Evolutionary conservation across 2,113 vertebrate species (phyloP), one percentile per base, ranked within the genome.

Genomic region (Choloepus hoffmanni): DNA sequence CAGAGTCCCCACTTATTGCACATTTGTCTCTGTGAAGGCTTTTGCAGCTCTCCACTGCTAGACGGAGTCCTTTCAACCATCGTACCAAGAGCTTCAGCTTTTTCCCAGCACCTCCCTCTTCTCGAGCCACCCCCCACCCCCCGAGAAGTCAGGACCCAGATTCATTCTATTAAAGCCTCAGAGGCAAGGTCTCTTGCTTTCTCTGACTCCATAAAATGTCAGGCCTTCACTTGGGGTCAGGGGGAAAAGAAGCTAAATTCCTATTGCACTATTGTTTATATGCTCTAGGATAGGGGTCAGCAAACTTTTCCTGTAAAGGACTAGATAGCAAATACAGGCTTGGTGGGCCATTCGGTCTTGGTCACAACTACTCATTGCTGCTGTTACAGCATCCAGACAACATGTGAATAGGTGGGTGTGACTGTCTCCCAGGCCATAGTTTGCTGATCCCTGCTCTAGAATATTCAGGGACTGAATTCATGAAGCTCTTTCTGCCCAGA

Each of bases 351-450:
- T 13, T 2, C 53, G 60, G 60, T 28, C 53, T 92, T 23, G 33
- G 16, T 85, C 73, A 30, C 30, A 53, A 5, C 48, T 40, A 40
- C n/a, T 85, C 4, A 3, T 36, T 16, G 24, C 5, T 28, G 68
- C 55, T 87, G 11, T 24, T 55, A 11, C 9, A 0, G 40, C 63
- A 78, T 28, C n/a, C 40, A 18, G 62, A 8, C 15, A 10, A 8
- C 15, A 10, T 43, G 4, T 72, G 63, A 67, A 13, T 2, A 1
- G 55, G 43, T 33, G 43, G 8, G 5, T 1, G 0, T 58, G 33
- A 33, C 53, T 60, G 4, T 53, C 16, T 90, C 74, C 45, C 81
- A 36, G 23, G 28, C 15, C 33, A 0, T 33, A 40, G 50, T 36
- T 86, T 78, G 77, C 72, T 77, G 70, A 40, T 24, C 18, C 19